Percentiles rank a stretch among this genome's conserved stretches.
Evolutionary conservation across 1,140 invertebrate species (phyloP).

Genomic region (Macrotrachela quadricornifera): DNA sequence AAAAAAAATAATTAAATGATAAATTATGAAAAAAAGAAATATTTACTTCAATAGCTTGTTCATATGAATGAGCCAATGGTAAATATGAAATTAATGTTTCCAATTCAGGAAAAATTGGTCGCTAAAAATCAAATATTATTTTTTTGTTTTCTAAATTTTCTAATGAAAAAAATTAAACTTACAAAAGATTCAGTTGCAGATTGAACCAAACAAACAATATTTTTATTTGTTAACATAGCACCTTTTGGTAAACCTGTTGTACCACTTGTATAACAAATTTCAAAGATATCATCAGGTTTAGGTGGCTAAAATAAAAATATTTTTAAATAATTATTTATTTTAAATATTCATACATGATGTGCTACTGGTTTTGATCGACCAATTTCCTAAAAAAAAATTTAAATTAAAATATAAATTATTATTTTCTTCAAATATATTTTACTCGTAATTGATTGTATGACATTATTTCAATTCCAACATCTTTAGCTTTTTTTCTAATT

Average conservation of each 20-base stretch:
- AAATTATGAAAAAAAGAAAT: background rate
- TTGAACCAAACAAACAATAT: constrained; percentile 34
- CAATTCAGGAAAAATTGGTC: too few relatives aligned
- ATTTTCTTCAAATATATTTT: too few relatives aligned
- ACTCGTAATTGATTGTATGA: too few relatives aligned
- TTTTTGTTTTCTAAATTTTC: too few relatives aligned
- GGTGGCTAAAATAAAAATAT: constrained; percentile 38
- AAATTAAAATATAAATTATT: too few relatives aligned
- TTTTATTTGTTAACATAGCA: constrained; percentile 81
- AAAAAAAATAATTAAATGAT: background rate
- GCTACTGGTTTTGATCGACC: background rate
- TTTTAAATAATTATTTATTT: background rate
- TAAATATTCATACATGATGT: background rate
- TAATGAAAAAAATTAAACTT: too few relatives aligned
- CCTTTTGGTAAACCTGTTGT: constrained; percentile 91
- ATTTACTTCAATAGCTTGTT: constrained; percentile 2
- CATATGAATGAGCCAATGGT: constrained; percentile 9
- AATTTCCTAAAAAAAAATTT: constrained; percentile 1
- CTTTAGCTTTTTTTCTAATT: too few relatives aligned
- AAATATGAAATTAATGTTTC: constrained; percentile 7
- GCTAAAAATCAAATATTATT: too few relatives aligned
- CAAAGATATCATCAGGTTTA: constrained; percentile 58
- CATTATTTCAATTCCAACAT: too few relatives aligned
- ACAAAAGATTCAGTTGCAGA: too few relatives aligned
- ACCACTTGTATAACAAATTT: constrained; percentile 85